These are phyloP conservation scores for Danio albolineatus DNA, from an alignment of 2,797 vertebrate species.

Conservation along the genomic window DNA sequence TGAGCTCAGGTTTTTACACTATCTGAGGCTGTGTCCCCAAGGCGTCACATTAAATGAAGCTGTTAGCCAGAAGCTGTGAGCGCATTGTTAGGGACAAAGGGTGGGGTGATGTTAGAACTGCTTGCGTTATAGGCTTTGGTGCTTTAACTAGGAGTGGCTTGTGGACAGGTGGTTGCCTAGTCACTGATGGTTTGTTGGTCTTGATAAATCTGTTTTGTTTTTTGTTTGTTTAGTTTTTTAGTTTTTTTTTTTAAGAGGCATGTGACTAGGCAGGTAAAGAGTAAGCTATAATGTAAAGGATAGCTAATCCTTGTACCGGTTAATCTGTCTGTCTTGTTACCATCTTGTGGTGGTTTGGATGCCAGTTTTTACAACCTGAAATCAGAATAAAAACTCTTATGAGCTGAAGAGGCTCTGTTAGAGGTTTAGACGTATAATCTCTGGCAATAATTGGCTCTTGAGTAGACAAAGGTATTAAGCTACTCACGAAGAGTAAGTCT, in stretches of 20 bases:
- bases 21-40: neutral
- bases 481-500: constrained; percentile 19
- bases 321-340: constrained; percentile 61
- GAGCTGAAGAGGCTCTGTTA: constrained; percentile 43
- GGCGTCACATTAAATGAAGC: neutral
- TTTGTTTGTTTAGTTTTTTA: neutral
- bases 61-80: constrained; percentile 33
- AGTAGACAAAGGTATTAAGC: constrained; percentile 54
- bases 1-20: neutral
- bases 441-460: constrained; percentile 48
- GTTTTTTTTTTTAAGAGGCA: constrained; percentile 14
- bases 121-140: constrained; percentile 39
- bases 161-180: constrained; percentile 36
- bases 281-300: constrained; percentile 56
- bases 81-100: constrained; percentile 32
- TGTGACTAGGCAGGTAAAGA: constrained; percentile 35
- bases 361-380: constrained; percentile 50
- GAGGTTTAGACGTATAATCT: constrained; percentile 57
- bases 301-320: constrained; percentile 50
- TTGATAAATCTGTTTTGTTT: constrained; percentile 12
- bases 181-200: constrained; percentile 39
- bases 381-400: constrained; percentile 54
- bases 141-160: constrained; percentile 30
- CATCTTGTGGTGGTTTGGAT: constrained; percentile 50
- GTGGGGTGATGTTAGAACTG: constrained; percentile 34